These are phyloP conservation scores for Athalia circularis DNA, from an alignment of 2,888 invertebrate species.

Conservation along the genomic window DNA sequence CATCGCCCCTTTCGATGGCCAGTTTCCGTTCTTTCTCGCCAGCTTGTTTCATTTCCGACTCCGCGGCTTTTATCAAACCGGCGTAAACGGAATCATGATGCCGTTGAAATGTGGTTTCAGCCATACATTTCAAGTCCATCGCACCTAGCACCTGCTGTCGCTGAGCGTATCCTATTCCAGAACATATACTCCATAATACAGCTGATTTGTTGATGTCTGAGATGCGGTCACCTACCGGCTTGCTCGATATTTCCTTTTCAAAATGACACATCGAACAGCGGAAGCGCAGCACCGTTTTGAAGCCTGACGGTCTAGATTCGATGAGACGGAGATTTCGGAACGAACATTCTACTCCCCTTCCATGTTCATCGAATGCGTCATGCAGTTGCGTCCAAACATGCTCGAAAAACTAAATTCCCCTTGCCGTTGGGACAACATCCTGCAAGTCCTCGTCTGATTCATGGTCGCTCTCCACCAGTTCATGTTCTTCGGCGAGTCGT, in stretches of 20 bases:
- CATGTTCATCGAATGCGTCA: neutral
- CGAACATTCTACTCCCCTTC: neutral
- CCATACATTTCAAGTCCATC: slow-evolving; percentile 20
- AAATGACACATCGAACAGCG: neutral
- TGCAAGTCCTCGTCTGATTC: neutral
- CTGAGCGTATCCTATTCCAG: slow-evolving; percentile 4
- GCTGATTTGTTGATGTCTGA: neutral
- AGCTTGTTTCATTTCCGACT: slow-evolving; percentile 38
- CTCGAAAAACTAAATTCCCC: neutral
- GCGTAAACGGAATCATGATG: neutral
- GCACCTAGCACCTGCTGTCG: neutral
- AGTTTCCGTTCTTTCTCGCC: slow-evolving; percentile 39
- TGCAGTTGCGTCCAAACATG: slow-evolving; percentile 15
- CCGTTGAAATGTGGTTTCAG: neutral
- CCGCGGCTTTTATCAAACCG: slow-evolving; percentile 4
- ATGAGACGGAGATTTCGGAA: neutral
- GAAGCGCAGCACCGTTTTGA: neutral
- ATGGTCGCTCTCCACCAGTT: neutral
- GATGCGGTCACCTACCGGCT: neutral
- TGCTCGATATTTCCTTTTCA: neutral
- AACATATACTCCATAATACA: slow-evolving; percentile 3
- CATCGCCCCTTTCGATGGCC: slow-evolving; percentile 50
- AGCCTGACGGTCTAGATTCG: neutral
- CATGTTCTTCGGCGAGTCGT: neutral
- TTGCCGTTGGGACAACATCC: neutral